These are phyloP conservation scores for Salvator merianae DNA, from an alignment of 2,113 vertebrate genomes.

Conservation along the genomic window DNA sequence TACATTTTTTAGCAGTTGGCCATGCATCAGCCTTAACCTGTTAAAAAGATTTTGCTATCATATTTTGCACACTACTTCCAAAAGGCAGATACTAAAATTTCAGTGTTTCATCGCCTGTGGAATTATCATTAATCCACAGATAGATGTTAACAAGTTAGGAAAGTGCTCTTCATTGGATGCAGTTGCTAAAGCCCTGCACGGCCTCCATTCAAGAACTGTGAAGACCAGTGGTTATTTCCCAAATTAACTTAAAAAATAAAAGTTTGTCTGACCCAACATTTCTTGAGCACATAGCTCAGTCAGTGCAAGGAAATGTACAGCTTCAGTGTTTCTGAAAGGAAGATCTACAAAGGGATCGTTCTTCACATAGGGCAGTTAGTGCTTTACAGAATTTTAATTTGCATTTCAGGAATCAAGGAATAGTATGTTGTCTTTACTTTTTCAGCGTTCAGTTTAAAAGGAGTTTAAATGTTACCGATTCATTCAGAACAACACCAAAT, in stretches of 20 bases:
- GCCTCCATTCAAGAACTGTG: constrained; percentile 41
- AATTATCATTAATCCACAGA: constrained; percentile 28
- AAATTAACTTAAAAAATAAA: constrained; percentile 20
- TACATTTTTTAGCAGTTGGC: constrained; percentile 10
- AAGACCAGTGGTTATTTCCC: constrained; percentile 44
- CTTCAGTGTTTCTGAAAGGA: constrained; percentile 38
- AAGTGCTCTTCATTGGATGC: constrained; percentile 1
- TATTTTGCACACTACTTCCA: neutral
- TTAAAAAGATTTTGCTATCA: neutral
- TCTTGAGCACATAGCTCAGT: constrained; percentile 53
- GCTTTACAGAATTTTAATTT: constrained; percentile 48
- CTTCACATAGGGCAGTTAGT: constrained; percentile 53
- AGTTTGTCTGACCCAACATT: constrained; percentile 16
- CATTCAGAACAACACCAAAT: constrained; percentile 66
- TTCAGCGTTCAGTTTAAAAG: constrained; percentile 56
- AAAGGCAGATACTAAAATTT: constrained; percentile 1
- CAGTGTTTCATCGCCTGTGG: constrained; percentile 21
- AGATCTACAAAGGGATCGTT: constrained; percentile 48
- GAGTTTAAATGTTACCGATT: constrained; percentile 69
- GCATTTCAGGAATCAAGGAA: constrained; percentile 57
- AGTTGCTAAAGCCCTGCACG: constrained; percentile 31
- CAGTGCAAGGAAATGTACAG: neutral
- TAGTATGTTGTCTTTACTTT: neutral
- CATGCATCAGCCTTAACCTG: constrained; percentile 18
- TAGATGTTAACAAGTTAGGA: constrained; percentile 30